A percentile compares a stretch with the other conserved stretches of the same genome.
Conservation (phyloP, 2,888 invertebrate genomes). For the Anoncus sp. region DNA sequence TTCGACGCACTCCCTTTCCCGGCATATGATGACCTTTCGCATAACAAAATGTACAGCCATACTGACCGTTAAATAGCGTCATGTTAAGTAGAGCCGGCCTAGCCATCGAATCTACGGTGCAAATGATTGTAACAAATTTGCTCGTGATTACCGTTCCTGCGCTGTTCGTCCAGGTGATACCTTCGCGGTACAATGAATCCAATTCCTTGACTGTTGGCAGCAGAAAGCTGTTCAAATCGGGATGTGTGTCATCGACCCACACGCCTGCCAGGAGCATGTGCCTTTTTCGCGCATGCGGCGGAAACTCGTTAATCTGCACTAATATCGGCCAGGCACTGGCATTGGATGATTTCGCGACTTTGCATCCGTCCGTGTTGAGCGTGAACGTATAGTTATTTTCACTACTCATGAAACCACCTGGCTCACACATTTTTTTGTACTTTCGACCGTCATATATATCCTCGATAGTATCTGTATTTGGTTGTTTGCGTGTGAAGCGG, state of each 20-base stretch:
- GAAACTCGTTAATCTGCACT: conserved; percentile 22
- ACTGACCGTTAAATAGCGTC: conserved; percentile 56
- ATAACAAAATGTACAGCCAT: conserved; percentile 60
- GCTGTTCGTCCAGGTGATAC: conserved; percentile 51
- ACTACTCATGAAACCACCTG: conserved; percentile 18
- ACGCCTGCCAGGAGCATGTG: conserved; percentile 51
- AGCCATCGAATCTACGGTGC: conserved; percentile 52
- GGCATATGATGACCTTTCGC: neutral
- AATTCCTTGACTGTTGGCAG: conserved; percentile 24
- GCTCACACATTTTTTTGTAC: conserved; percentile 28
- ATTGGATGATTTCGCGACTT: conserved; percentile 35
- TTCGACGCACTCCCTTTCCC: too few relatives aligned
- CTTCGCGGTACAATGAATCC: neutral
- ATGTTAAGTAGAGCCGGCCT: conserved; percentile 39
- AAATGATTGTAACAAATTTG: conserved; percentile 29
- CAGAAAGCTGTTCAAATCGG: conserved; percentile 10
- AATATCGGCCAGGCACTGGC: conserved; percentile 43
- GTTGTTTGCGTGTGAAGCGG: conserved; percentile 9
- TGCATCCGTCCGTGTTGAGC: conserved; percentile 38
- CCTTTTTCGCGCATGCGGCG: conserved; percentile 24
- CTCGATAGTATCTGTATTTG: conserved; percentile 8
- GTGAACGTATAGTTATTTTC: conserved; percentile 40
- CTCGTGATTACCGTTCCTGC: too few relatives aligned
- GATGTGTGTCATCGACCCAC: conserved; percentile 33
- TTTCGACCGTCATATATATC: conserved; percentile 40